Evolutionary conservation across 2,797 vertebrate species (phyloP), one percentile per base, ranked within the genome.

Genomic region (Micropoecilia bifurca): DNA sequence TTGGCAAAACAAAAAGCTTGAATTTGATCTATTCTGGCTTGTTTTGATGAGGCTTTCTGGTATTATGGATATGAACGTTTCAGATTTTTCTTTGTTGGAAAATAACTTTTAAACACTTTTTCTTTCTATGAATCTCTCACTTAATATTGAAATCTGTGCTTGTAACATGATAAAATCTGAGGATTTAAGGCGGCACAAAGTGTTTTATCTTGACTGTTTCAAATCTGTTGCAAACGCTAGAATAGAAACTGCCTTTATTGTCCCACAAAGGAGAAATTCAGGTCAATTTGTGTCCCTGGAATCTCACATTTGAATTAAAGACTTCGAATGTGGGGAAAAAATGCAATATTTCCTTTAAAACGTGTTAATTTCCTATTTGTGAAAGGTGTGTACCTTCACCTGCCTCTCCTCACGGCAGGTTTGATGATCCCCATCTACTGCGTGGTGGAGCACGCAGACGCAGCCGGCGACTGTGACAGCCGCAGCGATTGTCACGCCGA

Each of bases 351-450:
- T 36, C 14, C 57, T 14, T 59, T 30, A 14, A 30, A 59, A 14
- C n/a, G 0, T 59, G n/a, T 59, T 30, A 1, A 59, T 59, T 14
- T 30, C 13, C 57, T 2, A 16, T 61, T 39, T 66, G 18, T 66
- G 33, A 68, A 41, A 41, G 3, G 4, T 41, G 10, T 10, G 22
- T 7, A 25, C 13, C 36, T 39, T 41, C 41, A 41, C 41, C 41
- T 41, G 57, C 6, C 14, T 71, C 4, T 71, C 6, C 45, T 71
- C 25, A 25, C 5, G 0, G 36, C 94, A 99, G 98, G 98, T 90
- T 90, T 98, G 95, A 99, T 98, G 97, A 98, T 99, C 90, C 98
- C 98, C 0, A 97, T 99, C 87, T 99, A 97, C 94, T 99, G 98
- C 55, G 97, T 99, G 94, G 98, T 99, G 91, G 98, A 99, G 94